Base-by-base conservation (phyloP, 2,888 invertebrate species). In the Plebejus melissa region DNA sequence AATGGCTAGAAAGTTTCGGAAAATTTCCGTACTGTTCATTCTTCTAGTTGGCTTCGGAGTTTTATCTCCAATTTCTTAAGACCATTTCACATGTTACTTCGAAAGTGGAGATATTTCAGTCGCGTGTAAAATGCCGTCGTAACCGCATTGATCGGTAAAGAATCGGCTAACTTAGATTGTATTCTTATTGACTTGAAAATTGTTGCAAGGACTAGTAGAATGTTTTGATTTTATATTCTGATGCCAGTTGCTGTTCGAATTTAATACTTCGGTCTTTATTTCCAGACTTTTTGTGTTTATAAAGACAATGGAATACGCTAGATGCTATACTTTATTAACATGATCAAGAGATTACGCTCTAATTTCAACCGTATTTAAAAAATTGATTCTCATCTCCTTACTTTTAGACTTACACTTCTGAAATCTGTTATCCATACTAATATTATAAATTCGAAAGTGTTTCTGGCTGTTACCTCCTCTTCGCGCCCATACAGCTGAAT, bases 61-160 rank as follows among this genome's bases (percentile, higher is more conserved):
- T 85, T 84, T 83, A 83, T 84, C 82, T 82, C 81, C 83, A 85
- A 86, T 87, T 88, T 87, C 86, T 86, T 84, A 85, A 83, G 81
- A 83, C 84, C 83, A 83, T 85, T 82, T 83, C 80, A 79, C 70
- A 87, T 82, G 83, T 83, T 83, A 82, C 84, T 82, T 82, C 79
- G 79, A 80, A 80, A 79, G 80, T 79, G 79, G 79, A 82, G 83
- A 85, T 84, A 85, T 85, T 85, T 81, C 80, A 80, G 79, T 80
- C 80, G 83, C 81, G 83, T 82, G 77, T 80, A 78, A 84, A 84
- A 84, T 80, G 79, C 79, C 81, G 80, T 80, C 78, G 80, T 81
- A 80, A 81, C 80, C 80, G 80, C 80, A 79, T 82, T 75, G 79
- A 79, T 79, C 76, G 76, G 69, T 77, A 75, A 69, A 76, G 77